These are phyloP conservation scores for cat (Felis catus) DNA, from an alignment of 2,113 vertebrate species.

Conservation along the genomic window DNA sequence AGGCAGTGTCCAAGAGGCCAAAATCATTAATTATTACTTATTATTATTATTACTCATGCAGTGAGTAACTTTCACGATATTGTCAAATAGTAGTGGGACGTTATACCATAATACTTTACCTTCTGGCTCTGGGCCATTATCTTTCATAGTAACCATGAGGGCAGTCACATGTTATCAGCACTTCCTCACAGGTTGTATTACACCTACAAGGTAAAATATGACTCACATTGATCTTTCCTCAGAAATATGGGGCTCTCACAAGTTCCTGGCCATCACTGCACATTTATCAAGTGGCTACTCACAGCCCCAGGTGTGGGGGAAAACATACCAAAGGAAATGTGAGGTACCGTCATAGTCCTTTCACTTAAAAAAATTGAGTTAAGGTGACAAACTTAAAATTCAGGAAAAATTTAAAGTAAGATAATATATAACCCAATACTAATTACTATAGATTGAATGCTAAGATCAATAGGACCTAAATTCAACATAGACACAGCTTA, in stretches of 20 bases:
- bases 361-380: neutral
- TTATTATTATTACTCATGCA: neutral
- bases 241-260: neutral
- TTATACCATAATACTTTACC: neutral
- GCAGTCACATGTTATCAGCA: neutral
- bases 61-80: neutral
- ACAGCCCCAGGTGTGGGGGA: no score
- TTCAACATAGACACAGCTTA: neutral
- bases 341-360: neutral
- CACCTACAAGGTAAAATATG: neutral
- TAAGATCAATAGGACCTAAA: neutral
- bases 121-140: neutral
- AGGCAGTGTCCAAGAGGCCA: neutral
- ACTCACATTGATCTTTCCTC: neutral
- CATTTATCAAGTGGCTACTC: neutral
- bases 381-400: neutral
- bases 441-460: neutral
- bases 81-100: neutral
- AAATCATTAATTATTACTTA: neutral
- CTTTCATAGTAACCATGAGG: neutral
- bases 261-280: neutral
- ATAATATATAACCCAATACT: neutral
- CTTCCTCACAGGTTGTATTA: neutral
- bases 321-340: neutral
- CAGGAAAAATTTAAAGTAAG: neutral